Base-by-base conservation (phyloP, 2,888 invertebrate genomes). In the Agelastica alni region DNA sequence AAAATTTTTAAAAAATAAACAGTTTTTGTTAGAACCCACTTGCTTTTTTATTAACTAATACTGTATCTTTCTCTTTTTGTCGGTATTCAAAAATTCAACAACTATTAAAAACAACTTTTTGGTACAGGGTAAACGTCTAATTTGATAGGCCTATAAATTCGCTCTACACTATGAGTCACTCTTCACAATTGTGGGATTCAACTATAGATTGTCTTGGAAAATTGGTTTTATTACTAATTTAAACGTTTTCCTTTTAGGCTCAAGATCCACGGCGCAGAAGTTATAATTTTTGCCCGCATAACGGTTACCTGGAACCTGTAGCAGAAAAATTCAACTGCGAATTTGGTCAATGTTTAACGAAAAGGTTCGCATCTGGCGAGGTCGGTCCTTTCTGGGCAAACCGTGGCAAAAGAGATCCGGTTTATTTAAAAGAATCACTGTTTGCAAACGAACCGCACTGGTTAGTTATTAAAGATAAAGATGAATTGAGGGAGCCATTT, bases 391-490 rank as follows among this genome's bases (percentile, higher is more conserved):
- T 80, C 64, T 80, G 80, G 80, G 80, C 78, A 10, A 80, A 78
- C 54, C 78, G 81, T n/a, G 77, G 79, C n/a, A 74, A 75, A 59
- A 71, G 68, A 53, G 71, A 70, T 59, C 72, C 73, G 1, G 63
- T 43, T 17, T 73, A 72, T 48, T 16, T 39, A 2, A 58, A 79
- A 49, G 78, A 77, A 32, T 75, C 74, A 61, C 75, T 83, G 28
- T 82, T 72, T 59, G 83, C 78, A 1, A 81, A 83, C 14, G 79
- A 83, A 67, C 84, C 84, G 0, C 76, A 75, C 53, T 84, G 79
- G 70, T 76, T 83, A 62, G 59, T 82, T 49, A 76, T 83, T 2
- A 78, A 79, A 47, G 77, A 79, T 60, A 77, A 75, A 53, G 65
- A 65, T 12, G 20, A 26, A n/a, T 46, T 48, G 26, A 56, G 54